A percentile compares a stretch with the other conserved stretches of the same genome.
These are phyloP conservation scores for Elaeidobius kamerunicus DNA, from an alignment of 2,888 invertebrate genomes.

Conservation along the genomic window DNA sequence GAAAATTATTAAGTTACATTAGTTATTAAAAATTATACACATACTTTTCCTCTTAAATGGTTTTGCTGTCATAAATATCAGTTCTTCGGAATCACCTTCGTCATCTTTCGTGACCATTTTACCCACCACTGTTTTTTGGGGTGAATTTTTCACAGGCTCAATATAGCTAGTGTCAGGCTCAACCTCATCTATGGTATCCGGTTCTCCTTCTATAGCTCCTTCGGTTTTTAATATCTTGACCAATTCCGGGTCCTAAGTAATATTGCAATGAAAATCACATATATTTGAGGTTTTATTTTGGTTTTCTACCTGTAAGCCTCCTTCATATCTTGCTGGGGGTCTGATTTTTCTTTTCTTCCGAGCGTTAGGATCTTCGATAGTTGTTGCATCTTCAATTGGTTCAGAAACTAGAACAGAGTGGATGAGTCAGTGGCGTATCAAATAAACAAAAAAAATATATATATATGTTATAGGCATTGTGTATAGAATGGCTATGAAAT, in stretches of 20 bases:
- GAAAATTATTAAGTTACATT: no score
- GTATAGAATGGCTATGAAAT: no score
- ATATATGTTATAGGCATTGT: no score
- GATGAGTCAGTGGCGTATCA: no score
- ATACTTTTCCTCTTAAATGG: no score
- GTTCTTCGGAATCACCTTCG: constrained; percentile 62
- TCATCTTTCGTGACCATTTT: constrained; percentile 14
- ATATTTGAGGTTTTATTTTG: no score
- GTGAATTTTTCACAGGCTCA: constrained; percentile 54
- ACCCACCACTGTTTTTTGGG: constrained; percentile 11
- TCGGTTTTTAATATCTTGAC: constrained; percentile 70
- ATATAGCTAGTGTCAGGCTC: neutral
- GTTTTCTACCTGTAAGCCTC: constrained; percentile 60
- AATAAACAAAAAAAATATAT: no score
- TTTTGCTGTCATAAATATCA: constrained; percentile 48
- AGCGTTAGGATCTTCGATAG: constrained; percentile 41
- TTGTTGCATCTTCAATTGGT: no score
- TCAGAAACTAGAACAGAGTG: no score
- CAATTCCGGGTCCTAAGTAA: constrained; percentile 65
- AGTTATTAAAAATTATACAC: no score
- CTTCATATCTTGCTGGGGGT: constrained; percentile 60
- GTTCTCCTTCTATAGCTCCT: constrained; percentile 60
- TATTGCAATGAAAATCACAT: constrained; percentile 7
- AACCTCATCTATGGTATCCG: constrained; percentile 14
- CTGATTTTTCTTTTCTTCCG: constrained; percentile 62